Evolutionary conservation across 2,113 vertebrate genomes (phyloP).

Genomic region (Toxostoma redivivum): DNA sequence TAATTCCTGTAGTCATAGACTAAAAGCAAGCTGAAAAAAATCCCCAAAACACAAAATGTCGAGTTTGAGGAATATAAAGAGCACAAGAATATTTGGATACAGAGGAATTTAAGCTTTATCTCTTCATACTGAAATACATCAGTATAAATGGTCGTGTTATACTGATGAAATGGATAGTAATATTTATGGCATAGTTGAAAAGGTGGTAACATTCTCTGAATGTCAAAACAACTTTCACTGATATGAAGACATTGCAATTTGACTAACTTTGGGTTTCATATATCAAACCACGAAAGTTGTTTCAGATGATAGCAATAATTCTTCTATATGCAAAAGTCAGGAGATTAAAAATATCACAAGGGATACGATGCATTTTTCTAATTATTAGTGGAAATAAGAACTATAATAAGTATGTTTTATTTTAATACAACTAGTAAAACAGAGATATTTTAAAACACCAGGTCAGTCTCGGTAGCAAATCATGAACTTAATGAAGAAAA

Average conservation of each 20-base stretch:
- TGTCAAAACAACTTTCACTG: neutral
- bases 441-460: neutral
- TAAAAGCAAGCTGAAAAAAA: neutral
- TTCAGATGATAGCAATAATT: neutral
- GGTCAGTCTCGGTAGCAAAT: neutral
- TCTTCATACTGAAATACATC: neutral
- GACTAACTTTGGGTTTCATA: neutral
- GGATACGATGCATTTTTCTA: neutral
- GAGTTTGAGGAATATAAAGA: neutral
- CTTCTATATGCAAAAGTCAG: neutral
- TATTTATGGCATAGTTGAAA: neutral
- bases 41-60: accelerated
- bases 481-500: neutral
- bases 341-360: neutral
- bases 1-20: neutral
- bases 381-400: neutral
- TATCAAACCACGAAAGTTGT: neutral
- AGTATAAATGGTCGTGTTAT: neutral
- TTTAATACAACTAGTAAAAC: neutral
- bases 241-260: neutral
- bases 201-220: neutral
- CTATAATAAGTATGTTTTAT: neutral
- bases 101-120: neutral
- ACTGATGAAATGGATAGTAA: neutral
- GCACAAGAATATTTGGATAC: neutral